Evolutionary conservation across 2,888 invertebrate species (phyloP).

Genomic region (Acrobasis repandana): DNA sequence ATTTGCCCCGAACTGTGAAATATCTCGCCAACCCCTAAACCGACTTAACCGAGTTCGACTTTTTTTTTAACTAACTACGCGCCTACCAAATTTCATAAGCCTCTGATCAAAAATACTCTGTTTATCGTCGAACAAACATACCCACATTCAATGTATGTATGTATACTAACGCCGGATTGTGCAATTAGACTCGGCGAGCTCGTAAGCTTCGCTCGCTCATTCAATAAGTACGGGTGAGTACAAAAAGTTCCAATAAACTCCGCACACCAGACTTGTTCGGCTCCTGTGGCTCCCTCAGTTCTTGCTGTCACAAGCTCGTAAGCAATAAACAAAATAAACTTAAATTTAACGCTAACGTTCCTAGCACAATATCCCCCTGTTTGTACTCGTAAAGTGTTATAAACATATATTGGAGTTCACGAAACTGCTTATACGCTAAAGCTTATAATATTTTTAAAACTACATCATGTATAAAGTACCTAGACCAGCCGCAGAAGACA

Average conservation of each 20-base stretch:
- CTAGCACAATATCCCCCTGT: background rate
- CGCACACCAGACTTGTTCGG: background rate
- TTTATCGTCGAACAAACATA: too few relatives aligned
- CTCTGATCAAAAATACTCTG: too few relatives aligned
- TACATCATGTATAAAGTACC: too few relatives aligned
- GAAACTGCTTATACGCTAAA: background rate
- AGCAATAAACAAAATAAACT: constrained; percentile 23
- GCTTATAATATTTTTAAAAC: background rate
- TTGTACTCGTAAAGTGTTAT: constrained; percentile 10
- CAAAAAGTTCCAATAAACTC: background rate
- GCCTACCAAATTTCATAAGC: too few relatives aligned
- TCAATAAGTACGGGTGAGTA: background rate
- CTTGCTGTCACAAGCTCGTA: constrained; percentile 1
- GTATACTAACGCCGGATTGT: too few relatives aligned
- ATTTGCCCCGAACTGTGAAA: too few relatives aligned
- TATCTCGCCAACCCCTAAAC: too few relatives aligned
- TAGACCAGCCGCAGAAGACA: too few relatives aligned
- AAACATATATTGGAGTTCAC: background rate
- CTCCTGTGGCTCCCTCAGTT: background rate
- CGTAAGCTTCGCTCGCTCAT: background rate
- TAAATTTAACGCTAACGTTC: constrained; percentile 6
- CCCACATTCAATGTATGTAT: too few relatives aligned
- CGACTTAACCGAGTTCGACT: too few relatives aligned
- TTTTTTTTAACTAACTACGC: too few relatives aligned
- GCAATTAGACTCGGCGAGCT: too few relatives aligned